These are phyloP conservation scores for Agelastica alni DNA, from an alignment of 2,888 invertebrate genomes.

Conservation along the genomic window DNA sequence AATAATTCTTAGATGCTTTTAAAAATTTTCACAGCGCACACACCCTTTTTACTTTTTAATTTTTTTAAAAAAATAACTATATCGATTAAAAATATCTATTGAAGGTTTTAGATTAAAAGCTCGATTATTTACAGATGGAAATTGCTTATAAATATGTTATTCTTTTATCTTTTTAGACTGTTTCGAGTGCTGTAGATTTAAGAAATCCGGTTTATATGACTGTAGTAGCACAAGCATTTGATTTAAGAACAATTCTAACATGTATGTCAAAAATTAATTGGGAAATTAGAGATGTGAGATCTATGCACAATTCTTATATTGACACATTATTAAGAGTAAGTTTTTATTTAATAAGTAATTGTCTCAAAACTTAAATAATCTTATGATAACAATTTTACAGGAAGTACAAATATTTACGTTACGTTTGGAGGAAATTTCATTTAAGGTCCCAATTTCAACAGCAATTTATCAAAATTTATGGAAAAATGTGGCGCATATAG, in stretches of 20 bases:
- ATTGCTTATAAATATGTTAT: too few relatives aligned
- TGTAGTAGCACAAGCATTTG: slow-evolving; percentile 79
- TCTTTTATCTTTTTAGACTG: slow-evolving; percentile 60
- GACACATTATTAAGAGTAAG: slow-evolving; percentile 71
- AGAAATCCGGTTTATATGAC: slow-evolving; percentile 86
- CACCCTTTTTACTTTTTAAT: too few relatives aligned
- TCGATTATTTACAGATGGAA: too few relatives aligned
- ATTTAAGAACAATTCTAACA: slow-evolving; percentile 73
- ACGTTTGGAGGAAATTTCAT: slow-evolving; percentile 73
- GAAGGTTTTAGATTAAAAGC: too few relatives aligned
- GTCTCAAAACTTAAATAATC: too few relatives aligned
- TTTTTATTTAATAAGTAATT: too few relatives aligned
- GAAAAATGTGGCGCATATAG: slow-evolving; percentile 84
- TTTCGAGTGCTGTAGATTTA: slow-evolving; percentile 73
- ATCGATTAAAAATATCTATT: too few relatives aligned
- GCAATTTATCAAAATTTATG: slow-evolving; percentile 76
- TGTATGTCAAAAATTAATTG: slow-evolving; percentile 94
- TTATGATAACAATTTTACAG: slow-evolving; percentile 49
- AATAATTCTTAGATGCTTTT: too few relatives aligned
- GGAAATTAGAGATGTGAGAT: slow-evolving; percentile 94
- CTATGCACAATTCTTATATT: slow-evolving; percentile 89
- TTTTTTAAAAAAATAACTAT: too few relatives aligned
- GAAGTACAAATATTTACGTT: slow-evolving; percentile 79
- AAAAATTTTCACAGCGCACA: too few relatives aligned
- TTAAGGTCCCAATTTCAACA: slow-evolving; percentile 71